A percentile compares a stretch with the other conserved stretches of the same genome.
Evolutionary conservation across 2,888 invertebrate species (phyloP).

Genomic region (Latrodectus hesperus): DNA sequence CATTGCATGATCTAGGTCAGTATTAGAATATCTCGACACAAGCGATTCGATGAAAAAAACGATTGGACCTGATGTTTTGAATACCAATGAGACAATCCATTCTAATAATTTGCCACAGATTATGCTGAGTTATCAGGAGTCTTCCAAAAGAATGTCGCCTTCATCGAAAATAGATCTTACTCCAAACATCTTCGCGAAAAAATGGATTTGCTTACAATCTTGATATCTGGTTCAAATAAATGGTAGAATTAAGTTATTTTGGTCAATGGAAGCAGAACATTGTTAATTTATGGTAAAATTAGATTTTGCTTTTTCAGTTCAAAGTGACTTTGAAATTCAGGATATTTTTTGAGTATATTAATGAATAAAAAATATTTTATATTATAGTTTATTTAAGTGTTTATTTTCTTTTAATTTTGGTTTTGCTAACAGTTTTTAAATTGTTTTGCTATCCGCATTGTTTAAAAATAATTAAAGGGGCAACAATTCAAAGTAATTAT

Average conservation of each 20-base stretch:
- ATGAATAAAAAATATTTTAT: too few species aligned
- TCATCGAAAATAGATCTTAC: background rate
- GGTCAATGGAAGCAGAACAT: background rate
- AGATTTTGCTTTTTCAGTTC: too few species aligned
- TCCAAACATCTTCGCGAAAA: background rate
- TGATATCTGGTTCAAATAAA: background rate
- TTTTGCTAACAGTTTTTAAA: too few species aligned
- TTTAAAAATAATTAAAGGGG: too few species aligned
- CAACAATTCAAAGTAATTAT: too few species aligned
- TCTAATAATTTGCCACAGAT: background rate
- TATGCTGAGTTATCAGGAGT: background rate
- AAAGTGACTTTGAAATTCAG: too few species aligned
- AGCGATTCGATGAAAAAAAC: background rate
- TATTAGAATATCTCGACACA: background rate
- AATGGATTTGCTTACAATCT: background rate
- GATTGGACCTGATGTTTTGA: background rate
- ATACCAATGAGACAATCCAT: background rate
- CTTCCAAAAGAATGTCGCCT: background rate
- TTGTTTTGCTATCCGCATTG: too few species aligned
- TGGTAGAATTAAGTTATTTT: background rate
- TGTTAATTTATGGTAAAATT: too few species aligned
- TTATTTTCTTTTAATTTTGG: too few species aligned
- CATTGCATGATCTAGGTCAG: background rate
- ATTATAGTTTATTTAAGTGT: too few species aligned
- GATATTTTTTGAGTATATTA: too few species aligned